Evolutionary conservation across 2,888 invertebrate species (phyloP).

Genomic region (Pogonocherus hispidulus): DNA sequence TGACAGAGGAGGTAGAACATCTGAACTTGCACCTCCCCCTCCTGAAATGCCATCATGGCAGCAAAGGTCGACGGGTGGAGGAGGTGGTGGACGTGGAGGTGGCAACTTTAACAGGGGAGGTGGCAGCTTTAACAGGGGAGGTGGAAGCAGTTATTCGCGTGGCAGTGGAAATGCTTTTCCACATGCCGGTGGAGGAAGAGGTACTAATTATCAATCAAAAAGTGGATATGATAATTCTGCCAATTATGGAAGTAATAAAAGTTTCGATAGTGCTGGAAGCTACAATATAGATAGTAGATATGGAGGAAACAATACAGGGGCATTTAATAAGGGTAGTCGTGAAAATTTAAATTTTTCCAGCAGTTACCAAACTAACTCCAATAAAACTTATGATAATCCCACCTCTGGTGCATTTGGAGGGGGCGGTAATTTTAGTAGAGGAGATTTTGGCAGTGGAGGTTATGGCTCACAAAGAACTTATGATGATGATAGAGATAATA

Average conservation of each 20-base stretch:
- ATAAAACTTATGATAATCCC: constrained; percentile 35
- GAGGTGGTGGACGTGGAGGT: constrained; percentile 69
- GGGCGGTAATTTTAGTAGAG: constrained; percentile 45
- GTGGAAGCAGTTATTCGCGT: constrained; percentile 48
- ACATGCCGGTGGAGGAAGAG: constrained; percentile 44
- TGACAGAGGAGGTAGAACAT: constrained; percentile 93
- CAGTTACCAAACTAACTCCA: constrained; percentile 41
- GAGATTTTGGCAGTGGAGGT: constrained; percentile 53
- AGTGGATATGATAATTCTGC: constrained; percentile 43
- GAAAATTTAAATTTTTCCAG: constrained; percentile 60
- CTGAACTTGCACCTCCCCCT: constrained; percentile 92
- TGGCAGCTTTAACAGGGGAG: constrained; percentile 60
- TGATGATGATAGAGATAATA: constrained; percentile 63
- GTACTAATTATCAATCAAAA: constrained; percentile 43
- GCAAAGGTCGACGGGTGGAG: constrained; percentile 73
- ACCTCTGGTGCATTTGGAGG: constrained; percentile 35
- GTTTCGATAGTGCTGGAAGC: constrained; percentile 55
- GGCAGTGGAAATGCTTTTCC: constrained; percentile 60
- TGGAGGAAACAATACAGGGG: constrained; percentile 40
- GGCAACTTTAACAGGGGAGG: constrained; percentile 63
- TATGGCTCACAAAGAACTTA: constrained; percentile 65
- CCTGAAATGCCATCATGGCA: constrained; percentile 98
- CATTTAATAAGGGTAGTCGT: constrained; percentile 52
- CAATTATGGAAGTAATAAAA: constrained; percentile 38
- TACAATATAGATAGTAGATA: constrained; percentile 38